Evolutionary conservation across 2,797 vertebrate species (phyloP).

Genomic region (Alfaro cultratus): DNA sequence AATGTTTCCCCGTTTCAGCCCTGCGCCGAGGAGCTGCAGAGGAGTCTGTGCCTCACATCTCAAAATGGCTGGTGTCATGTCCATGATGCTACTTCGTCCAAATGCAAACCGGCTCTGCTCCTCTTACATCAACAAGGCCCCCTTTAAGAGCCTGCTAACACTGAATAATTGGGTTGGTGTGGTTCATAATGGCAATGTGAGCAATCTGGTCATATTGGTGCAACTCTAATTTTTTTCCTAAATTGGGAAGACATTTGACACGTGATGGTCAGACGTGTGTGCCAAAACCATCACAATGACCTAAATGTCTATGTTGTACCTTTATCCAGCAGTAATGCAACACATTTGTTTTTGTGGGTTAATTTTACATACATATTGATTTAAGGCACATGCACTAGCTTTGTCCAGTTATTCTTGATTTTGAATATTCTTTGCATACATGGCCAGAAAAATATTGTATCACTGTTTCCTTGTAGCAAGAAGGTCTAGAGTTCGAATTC

Average conservation of each 20-base stretch:
- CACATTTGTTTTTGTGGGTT: background rate
- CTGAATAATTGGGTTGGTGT: background rate
- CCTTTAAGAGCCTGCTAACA: background rate
- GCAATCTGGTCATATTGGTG: background rate
- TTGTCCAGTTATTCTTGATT: background rate
- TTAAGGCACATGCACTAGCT: background rate
- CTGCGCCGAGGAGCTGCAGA: conserved; percentile 21
- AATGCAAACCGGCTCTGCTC: conserved; percentile 31
- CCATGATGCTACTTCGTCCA: conserved; percentile 23
- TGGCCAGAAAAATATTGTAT: background rate
- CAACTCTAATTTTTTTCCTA: background rate
- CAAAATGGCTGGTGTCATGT: conserved; percentile 20
- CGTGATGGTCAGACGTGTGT: background rate
- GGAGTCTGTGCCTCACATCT: conserved; percentile 31
- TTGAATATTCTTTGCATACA: background rate
- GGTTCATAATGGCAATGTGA: background rate
- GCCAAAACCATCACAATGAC: background rate
- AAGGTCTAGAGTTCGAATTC: too few relatives aligned
- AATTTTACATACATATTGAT: background rate
- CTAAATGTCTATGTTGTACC: background rate
- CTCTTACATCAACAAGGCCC: background rate
- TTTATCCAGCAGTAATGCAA: background rate
- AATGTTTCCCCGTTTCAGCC: conserved; percentile 13
- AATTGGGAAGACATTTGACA: background rate
- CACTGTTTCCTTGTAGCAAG: background rate